Evolutionary conservation across 2,113 vertebrate genomes (phyloP).

Genomic region (Xerus inauris): DNA sequence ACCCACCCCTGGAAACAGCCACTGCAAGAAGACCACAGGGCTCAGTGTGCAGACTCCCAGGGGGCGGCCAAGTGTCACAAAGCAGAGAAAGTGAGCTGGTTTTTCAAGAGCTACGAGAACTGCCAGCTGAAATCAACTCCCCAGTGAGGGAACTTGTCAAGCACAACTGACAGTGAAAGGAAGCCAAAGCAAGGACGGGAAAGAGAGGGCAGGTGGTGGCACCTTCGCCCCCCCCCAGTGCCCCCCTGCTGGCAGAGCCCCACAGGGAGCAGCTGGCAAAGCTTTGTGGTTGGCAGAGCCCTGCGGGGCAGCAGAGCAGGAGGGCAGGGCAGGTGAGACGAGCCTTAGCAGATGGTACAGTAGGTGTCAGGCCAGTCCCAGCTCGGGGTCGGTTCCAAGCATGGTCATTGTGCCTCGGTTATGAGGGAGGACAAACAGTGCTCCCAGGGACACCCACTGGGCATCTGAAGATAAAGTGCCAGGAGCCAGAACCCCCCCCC

Average conservation of each 20-base stretch:
- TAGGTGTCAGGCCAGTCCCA: background rate
- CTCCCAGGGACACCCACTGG: too few species aligned
- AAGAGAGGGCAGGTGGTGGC: too few species aligned
- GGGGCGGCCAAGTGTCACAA: background rate
- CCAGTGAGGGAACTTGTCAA: too few species aligned
- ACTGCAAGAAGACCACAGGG: background rate
- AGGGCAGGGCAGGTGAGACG: background rate
- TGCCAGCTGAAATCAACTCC: background rate
- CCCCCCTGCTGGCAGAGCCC: background rate
- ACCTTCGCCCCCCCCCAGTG: background rate
- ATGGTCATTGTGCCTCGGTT: too few species aligned
- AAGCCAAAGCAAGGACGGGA: background rate
- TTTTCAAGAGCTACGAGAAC: background rate
- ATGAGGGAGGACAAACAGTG: background rate
- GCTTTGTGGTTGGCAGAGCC: background rate
- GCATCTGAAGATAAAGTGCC: background rate
- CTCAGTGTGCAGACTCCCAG: too few species aligned
- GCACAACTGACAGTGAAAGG: too few species aligned
- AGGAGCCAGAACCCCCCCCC: background rate
- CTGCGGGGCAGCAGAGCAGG: background rate
- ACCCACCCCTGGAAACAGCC: background rate
- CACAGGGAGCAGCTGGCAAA: background rate
- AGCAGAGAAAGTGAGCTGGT: background rate
- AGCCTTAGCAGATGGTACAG: too few species aligned
- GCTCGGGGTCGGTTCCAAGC: accelerated